Percentiles rank a stretch among this genome's conserved stretches.
Conservation (phyloP, 2,797 vertebrate species). For the Alcedo atthis region DNA sequence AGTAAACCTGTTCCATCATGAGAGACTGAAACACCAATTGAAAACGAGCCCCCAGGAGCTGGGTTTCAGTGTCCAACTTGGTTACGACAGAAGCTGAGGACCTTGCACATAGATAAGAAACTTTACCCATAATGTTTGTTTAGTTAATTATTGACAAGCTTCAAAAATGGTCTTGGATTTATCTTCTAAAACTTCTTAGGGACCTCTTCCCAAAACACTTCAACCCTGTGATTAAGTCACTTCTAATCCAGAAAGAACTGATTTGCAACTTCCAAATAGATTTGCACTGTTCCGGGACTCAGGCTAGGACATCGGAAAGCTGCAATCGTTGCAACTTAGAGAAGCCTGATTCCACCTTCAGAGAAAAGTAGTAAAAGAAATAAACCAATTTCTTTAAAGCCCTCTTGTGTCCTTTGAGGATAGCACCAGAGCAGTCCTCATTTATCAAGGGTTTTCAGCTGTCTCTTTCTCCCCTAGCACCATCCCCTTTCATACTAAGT, state of each 20-base stretch:
- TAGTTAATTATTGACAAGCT: neutral
- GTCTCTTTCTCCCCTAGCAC: neutral
- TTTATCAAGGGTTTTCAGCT: neutral
- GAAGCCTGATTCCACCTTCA: neutral
- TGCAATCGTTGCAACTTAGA: neutral
- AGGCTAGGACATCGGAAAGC: neutral
- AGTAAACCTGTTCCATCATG: neutral
- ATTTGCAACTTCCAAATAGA: neutral
- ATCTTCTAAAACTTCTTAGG: neutral
- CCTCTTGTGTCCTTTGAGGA: neutral
- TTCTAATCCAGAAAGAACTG: neutral
- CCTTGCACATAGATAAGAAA: neutral
- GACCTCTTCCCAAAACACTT: neutral
- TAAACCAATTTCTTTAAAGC: neutral
- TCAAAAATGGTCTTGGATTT: neutral
- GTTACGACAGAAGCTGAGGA: neutral
- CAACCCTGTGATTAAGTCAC: neutral
- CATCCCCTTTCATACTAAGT: neutral
- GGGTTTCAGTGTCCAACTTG: neutral
- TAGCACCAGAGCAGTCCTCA: neutral
- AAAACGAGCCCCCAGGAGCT: neutral
- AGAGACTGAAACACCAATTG: neutral
- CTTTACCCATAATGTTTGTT: neutral
- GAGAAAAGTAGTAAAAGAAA: neutral
- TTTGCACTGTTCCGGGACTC: neutral